Evolutionary conservation across 2,797 vertebrate genomes (phyloP).

Genomic region (Spondyliosoma cantharus): DNA sequence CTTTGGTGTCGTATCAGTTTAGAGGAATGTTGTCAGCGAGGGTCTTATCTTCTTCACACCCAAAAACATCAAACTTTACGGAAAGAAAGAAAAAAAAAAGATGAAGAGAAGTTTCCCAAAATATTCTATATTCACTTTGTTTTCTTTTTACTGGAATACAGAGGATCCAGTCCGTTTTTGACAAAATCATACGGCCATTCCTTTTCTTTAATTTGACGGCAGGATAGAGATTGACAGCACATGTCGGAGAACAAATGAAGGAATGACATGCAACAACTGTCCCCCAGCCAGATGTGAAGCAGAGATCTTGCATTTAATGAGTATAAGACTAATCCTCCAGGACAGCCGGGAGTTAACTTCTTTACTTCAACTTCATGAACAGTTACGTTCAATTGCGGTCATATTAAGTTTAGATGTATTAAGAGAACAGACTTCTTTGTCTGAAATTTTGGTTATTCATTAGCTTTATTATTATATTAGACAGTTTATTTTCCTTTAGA

Average conservation of each 20-base stretch:
- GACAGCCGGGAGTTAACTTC: background rate
- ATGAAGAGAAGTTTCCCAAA: conserved; percentile 42
- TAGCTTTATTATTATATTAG: conserved; percentile 33
- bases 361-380: conserved; percentile 21
- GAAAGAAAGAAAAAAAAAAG: background rate
- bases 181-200: conserved; percentile 1
- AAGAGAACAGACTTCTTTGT: background rate
- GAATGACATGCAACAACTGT: conserved; percentile 4
- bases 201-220: conserved; percentile 8
- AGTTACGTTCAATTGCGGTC: background rate
- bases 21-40: conserved; percentile 48
- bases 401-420: conserved; percentile 2
- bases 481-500: conserved; percentile 62
- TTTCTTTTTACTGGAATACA: conserved; percentile 15
- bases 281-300: background rate
- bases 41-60: conserved; percentile 50
- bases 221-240: conserved; percentile 5
- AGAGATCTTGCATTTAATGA: conserved; percentile 6
- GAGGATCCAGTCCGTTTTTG: conserved; percentile 3
- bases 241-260: background rate
- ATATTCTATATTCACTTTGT: conserved; percentile 23
- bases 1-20: conserved; percentile 50
- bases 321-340: conserved; percentile 11
- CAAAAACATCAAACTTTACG: conserved; percentile 41
- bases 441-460: conserved; percentile 15